A percentile compares a stretch with the other conserved stretches of the same genome.
Evolutionary conservation across 2,797 vertebrate species (phyloP).

Genomic region (Caiman crocodilus): DNA sequence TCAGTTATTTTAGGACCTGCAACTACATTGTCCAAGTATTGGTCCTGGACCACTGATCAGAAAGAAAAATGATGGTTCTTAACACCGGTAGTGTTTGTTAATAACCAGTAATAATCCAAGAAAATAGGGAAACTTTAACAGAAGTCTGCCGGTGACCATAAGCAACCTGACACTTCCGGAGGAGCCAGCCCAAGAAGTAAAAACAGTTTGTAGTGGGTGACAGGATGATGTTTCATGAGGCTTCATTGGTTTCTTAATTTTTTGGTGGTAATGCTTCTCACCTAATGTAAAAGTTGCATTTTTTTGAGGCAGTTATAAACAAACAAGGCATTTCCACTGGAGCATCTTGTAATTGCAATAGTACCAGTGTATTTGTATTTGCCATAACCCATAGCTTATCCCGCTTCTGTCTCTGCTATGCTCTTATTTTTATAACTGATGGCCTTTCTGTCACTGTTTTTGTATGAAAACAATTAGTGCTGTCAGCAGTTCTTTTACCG

Average conservation of each 20-base stretch:
- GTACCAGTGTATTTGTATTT: background rate
- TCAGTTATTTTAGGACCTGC: background rate
- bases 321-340: background rate
- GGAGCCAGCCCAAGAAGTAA: background rate
- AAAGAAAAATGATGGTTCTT: background rate
- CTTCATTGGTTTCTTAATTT: background rate
- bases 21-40: rapidly evolving
- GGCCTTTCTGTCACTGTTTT: background rate
- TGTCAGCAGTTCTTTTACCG: background rate
- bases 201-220: background rate
- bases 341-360: background rate
- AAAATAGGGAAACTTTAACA: background rate
- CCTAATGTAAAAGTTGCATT: too few species aligned
- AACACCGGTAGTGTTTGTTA: rapidly evolving
- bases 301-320: background rate
- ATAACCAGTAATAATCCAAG: background rate
- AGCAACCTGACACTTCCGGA: background rate
- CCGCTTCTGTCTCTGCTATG: background rate
- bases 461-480: background rate
- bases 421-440: background rate
- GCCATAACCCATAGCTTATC: background rate
- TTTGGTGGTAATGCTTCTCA: background rate
- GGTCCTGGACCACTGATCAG: rapidly evolving
- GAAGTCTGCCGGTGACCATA: background rate
- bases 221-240: too few species aligned